Conservation (phyloP, 1,140 invertebrate genomes). For the Lycorma delicatula region DNA sequence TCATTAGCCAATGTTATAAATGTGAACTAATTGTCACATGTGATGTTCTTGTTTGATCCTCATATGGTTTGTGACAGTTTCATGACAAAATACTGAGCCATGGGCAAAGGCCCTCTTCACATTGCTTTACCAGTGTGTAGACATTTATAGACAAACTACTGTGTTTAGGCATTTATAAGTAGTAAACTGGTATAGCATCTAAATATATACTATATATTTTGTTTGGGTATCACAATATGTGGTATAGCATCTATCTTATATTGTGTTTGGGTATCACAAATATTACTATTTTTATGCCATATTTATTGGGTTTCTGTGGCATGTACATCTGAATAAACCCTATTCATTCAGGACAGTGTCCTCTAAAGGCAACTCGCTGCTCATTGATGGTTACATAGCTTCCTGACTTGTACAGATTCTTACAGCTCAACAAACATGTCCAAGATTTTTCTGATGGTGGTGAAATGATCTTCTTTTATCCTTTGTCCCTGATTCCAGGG, state of each 20-base stretch:
- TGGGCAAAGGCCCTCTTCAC: conserved; percentile 11
- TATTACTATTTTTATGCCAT: conserved; percentile 39
- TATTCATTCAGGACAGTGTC: conserved; percentile 32
- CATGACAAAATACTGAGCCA: conserved; percentile 12
- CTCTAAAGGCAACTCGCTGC: conserved; percentile 13
- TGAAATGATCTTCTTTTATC: conserved; percentile 23
- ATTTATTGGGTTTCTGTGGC: conserved; percentile 41
- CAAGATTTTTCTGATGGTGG: conserved; percentile 22
- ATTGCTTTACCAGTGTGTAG: conserved; percentile 15
- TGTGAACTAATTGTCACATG: conserved; percentile 36
- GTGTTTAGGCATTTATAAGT: too few species aligned
- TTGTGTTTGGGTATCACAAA: conserved; percentile 32
- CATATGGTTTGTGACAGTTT: conserved; percentile 20
- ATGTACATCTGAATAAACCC: conserved; percentile 41
- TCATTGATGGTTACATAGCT: conserved; percentile 17
- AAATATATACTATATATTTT: too few species aligned
- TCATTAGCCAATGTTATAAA: conserved; percentile 27
- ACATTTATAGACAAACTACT: too few species aligned
- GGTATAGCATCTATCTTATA: conserved; percentile 35
- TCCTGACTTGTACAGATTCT: conserved; percentile 14
- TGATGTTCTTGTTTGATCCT: conserved; percentile 30
- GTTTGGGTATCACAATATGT: conserved; percentile 34
- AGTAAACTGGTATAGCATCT: too few species aligned
- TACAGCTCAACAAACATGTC: conserved; percentile 20
- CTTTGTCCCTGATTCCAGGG: conserved; percentile 19